Base-by-base conservation (phyloP, 2,888 invertebrate genomes). In the Apotomis turbidana region DNA sequence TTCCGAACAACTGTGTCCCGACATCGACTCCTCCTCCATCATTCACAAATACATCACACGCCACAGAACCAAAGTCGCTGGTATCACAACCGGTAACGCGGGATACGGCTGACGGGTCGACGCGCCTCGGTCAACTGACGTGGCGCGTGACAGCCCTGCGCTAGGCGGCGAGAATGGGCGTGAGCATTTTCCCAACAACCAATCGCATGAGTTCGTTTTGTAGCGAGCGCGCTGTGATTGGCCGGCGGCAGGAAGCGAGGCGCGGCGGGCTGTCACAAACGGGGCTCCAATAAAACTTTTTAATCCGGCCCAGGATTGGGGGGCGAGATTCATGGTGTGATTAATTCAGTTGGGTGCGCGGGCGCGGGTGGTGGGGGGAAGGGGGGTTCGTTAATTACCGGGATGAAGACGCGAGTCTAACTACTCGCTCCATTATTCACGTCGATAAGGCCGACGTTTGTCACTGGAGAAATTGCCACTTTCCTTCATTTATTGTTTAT, bases 61-160 rank as follows among this genome's bases (percentile, higher is more conserved):
- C 92, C 85, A 83, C 80, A 81, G 79, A 76, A 81, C 81, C 68
- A 68, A 51, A 68, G 71, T 86, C 87, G 85, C 41, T 49, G 44
- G 27, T 64, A 57, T 59, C 71, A 68, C 67, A 60, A 70, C 70
- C 70, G 70, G 70, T 70, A 64, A 86, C 91, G 81, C 91, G 85
- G 81, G 84, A 90, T 88, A 89, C 91, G 87, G 90, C 88, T 90
- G 88, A 90, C 92, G 87, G 90, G 87, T 89, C 92, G 91, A 89
- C 91, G 93, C 88, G 91, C 88, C 89, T 92, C 92, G 91, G 86
- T 87, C 91, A 89, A 92, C 93, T 93, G 92, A 91, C 92, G 90
- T 87, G 87, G 87, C 83, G 86, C 80, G 89, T 89, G 91, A 89
- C 89, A 87, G 86, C 87, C 85, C 87, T 85, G 88, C 84, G 80